Base-by-base conservation (phyloP, 30 jellyfish, hydroid and myxozoan species). In the Mastigias papua region DNA sequence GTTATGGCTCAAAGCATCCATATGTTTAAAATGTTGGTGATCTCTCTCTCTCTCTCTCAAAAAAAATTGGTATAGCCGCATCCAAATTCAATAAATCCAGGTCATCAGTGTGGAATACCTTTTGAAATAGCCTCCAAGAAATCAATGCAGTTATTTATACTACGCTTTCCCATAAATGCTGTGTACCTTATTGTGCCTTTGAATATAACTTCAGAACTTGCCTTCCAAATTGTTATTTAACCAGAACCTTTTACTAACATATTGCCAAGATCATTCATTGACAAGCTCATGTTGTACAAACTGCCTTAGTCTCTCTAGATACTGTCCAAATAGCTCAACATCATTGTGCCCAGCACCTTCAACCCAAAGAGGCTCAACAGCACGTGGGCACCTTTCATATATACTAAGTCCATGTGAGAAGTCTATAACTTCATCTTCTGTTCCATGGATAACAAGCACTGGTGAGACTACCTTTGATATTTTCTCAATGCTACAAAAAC, bases 281-380 rank as follows among this genome's bases (percentile, higher is more conserved):
- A 91, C 95, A 27, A 96, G 94, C 74, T 96, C 99, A 66, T 85
- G 87, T 73, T 96, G 99, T 34, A 96, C 99, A 91, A 96, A 96
- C 84, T 96, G 99, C 63, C 92, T 87, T 73, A 96, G 85, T 32
- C 99, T 64, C 73, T 96, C 99, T 50, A 92, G 81, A 76, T 97
- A 97, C 68, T 97, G 98, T 26, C 95, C 97, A 82, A 88, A 97
- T 51, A 92, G 91, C 90, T 97, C 99, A 32, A 97, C 98, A 80
- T 92, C 98, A 90, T 97, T 92, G 89, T 97, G 99, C 10, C 98
- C 98, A 8, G 98, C 99, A 6, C 98, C 98, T 67, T 97, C 99
- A 26, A 97, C 98, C 99, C 99, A 97, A 57, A 97, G 86, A 25
- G 99, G 99, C 42, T 97, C 98, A 54, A 97, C 99, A 1, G 98